Evolutionary conservation across 92 coral and sea anemone genomes (phyloP).

Genomic region (Actinernus sp.): DNA sequence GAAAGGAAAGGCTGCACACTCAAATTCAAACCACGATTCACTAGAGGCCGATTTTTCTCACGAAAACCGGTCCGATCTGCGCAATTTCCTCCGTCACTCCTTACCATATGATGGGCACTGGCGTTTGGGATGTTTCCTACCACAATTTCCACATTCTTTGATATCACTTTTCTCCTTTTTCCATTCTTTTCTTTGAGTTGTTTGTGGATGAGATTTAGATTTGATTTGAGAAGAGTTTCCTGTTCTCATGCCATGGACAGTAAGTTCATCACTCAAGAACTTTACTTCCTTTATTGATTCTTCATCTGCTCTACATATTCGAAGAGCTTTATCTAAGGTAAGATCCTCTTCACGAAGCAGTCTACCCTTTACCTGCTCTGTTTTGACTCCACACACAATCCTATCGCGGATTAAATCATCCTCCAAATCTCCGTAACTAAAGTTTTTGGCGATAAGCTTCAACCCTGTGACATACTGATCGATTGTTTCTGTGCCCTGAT

Average conservation of each 20-base stretch:
- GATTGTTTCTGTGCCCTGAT: too few relatives aligned
- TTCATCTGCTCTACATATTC: slow-evolving; percentile 13
- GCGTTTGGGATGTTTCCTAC: background rate
- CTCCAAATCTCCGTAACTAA: too few relatives aligned
- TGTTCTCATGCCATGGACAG: background rate
- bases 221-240: too few relatives aligned
- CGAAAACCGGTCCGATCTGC: too few relatives aligned
- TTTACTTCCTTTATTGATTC: slow-evolving; percentile 8
- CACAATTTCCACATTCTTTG: background rate
- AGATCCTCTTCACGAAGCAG: slow-evolving; percentile 21
- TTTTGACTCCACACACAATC: slow-evolving; percentile 21
- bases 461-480: too few relatives aligned
- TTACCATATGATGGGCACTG: slow-evolving; percentile 21
- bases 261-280: slow-evolving; percentile 9
- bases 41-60: too few relatives aligned
- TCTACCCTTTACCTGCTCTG: slow-evolving; percentile 15
- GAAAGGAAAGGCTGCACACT: too few relatives aligned
- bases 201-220: too few relatives aligned
- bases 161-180: too few relatives aligned
- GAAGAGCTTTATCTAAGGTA: slow-evolving; percentile 7
- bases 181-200: too few relatives aligned
- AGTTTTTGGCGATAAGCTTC: too few relatives aligned
- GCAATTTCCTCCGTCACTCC: slow-evolving; percentile 56
- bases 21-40: too few relatives aligned
- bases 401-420: slow-evolving; percentile 33